phyloP scores from a whole-genome alignment of 2,888 invertebrate species.

The Adelognathus sp. region DNA sequence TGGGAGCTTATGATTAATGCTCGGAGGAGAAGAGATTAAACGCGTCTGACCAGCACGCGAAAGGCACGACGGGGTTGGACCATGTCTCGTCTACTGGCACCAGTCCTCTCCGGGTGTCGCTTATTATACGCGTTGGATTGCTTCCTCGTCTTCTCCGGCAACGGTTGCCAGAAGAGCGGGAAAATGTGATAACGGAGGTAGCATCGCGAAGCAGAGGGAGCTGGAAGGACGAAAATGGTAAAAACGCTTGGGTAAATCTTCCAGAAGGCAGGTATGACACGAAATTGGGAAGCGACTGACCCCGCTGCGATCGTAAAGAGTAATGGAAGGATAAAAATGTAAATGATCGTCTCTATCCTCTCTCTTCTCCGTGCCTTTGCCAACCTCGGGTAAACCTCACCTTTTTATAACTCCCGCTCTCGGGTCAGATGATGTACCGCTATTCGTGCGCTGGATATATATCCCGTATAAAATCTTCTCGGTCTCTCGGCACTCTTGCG shows the following conservation, averaged over 20 bases:
- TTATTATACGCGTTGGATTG: neutral
- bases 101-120: neutral
- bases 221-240: neutral
- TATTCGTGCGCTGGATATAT: conserved; percentile 24
- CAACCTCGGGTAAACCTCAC: conserved; percentile 35
- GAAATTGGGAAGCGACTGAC: conserved; percentile 55
- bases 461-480: conserved; percentile 45
- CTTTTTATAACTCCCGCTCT: conserved; percentile 39
- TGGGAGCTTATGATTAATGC: conserved; percentile 59
- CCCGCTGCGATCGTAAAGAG: conserved; percentile 61
- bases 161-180: neutral
- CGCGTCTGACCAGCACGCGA: conserved; percentile 46
- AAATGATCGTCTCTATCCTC: conserved; percentile 61
- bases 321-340: conserved; percentile 68
- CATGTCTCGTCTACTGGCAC: conserved; percentile 2
- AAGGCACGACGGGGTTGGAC: neutral
- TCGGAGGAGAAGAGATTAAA: conserved; percentile 49
- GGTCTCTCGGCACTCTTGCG: neutral
- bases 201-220: neutral
- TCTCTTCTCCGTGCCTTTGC: conserved; percentile 35
- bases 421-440: conserved; percentile 46
- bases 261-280: neutral
- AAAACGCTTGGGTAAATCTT: conserved; percentile 15
- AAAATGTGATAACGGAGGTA: neutral
- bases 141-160: neutral